Conservation (phyloP, 2,113 vertebrate genomes). For the Lanius collurio region DNA sequence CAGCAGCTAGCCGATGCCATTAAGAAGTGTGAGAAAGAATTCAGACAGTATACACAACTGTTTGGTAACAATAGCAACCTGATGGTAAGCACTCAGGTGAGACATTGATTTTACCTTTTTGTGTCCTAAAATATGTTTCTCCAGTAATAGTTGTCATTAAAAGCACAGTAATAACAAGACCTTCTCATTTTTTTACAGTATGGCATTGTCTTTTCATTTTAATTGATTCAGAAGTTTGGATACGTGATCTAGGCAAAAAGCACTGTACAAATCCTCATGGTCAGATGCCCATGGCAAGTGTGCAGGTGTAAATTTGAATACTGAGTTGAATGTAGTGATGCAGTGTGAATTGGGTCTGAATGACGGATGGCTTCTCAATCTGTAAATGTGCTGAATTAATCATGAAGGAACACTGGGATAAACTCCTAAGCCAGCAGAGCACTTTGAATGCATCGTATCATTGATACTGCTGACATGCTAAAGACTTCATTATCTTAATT, state of each 20-base stretch:
- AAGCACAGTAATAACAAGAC: not conserved
- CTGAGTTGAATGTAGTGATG: not conserved
- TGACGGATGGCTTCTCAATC: not conserved
- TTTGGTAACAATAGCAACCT: slow-evolving; percentile 77
- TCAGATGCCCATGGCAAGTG: not conserved
- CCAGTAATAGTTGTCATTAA: not conserved
- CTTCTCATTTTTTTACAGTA: not conserved
- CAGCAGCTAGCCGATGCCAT: slow-evolving; percentile 79
- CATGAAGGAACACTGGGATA: not conserved
- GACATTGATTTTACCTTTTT: not conserved
- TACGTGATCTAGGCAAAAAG: not conserved
- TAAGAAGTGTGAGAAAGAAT: slow-evolving; percentile 79
- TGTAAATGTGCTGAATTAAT: not conserved
- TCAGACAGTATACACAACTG: slow-evolving; percentile 75
- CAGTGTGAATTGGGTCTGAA: not conserved
- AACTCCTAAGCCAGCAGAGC: not conserved
- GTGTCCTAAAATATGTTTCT: not conserved
- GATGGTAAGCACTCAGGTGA: slow-evolving; percentile 80
- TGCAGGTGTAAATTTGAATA: not conserved
- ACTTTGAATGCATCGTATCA: not conserved
- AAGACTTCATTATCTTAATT: not conserved
- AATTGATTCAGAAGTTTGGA: not conserved
- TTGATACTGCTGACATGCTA: not conserved
- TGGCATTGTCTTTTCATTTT: not conserved
- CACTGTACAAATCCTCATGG: not conserved